A percentile compares a stretch with the other conserved stretches of the same genome.
phyloP scores from a whole-genome alignment of 2,888 invertebrate species.

The Acronicta alni region DNA sequence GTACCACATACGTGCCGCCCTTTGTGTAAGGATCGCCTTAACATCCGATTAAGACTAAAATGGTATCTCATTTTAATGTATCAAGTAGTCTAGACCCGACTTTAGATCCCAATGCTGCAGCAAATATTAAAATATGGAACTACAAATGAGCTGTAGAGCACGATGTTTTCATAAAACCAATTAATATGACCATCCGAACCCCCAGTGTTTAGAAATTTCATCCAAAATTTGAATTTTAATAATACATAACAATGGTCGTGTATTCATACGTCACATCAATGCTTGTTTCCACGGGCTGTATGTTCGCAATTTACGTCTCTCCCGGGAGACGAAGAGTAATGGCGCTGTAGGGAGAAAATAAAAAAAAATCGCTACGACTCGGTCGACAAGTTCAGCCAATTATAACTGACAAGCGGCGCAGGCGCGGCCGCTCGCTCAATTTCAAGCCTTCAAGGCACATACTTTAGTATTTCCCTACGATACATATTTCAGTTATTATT shows the following conservation, averaged over 20 bases:
- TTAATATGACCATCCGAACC: slow-evolving; percentile 42
- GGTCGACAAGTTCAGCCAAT: slow-evolving; percentile 89
- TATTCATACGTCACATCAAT: slow-evolving; percentile 86
- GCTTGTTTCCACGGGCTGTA: slow-evolving; percentile 82
- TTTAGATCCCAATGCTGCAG: slow-evolving; percentile 5
- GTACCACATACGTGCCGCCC: slow-evolving; percentile 57
- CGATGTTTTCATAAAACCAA: slow-evolving; percentile 50
- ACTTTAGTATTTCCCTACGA: slow-evolving; percentile 59
- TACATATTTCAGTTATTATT: slow-evolving; percentile 44
- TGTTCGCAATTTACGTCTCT: slow-evolving; percentile 87
- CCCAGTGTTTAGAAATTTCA: slow-evolving; percentile 68
- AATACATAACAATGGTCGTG: slow-evolving; percentile 78
- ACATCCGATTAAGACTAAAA: slow-evolving; percentile 52
- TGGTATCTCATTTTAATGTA: slow-evolving; percentile 53
- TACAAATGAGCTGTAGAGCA: slow-evolving; percentile 44
- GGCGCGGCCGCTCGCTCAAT: slow-evolving; percentile 81
- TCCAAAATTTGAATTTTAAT: slow-evolving; percentile 82
- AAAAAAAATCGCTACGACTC: slow-evolving; percentile 82
- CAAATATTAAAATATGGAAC: slow-evolving; percentile 41
- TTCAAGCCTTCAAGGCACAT: slow-evolving; percentile 74
- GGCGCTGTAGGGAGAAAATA: slow-evolving; percentile 80
- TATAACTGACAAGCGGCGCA: slow-evolving; percentile 87
- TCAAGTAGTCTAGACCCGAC: slow-evolving; percentile 22
- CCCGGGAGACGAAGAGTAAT: slow-evolving; percentile 88
- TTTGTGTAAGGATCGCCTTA: slow-evolving; percentile 51